Evolutionary conservation across 2,113 vertebrate species (phyloP).

Genomic region (Orycteropus afer): DNA sequence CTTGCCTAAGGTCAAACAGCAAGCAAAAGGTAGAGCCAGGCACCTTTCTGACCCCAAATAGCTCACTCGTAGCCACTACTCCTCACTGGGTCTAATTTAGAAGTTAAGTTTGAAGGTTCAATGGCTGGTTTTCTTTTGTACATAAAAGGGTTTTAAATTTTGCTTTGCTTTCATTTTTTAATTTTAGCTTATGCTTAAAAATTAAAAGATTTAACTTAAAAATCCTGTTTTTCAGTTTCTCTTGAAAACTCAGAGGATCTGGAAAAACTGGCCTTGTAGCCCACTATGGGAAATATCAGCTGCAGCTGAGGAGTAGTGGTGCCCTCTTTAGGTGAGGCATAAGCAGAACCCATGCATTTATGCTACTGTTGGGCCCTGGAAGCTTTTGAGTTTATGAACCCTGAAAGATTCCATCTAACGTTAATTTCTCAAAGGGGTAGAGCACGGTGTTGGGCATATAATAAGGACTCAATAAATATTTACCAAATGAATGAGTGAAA

Average conservation of each 20-base stretch:
- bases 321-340: not conserved
- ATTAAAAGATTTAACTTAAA: not conserved
- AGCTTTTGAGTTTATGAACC: not conserved
- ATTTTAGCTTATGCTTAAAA: not conserved
- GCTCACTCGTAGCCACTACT: not conserved
- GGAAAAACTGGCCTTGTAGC: not conserved
- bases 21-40: not conserved
- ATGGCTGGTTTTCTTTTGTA: not conserved
- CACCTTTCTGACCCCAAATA: not conserved
- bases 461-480: not conserved
- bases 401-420: not conserved
- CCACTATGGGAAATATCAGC: not conserved
- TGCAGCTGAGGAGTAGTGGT: not conserved
- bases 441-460: not conserved
- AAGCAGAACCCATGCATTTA: not conserved
- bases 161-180: not conserved
- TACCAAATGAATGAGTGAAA: not conserved
- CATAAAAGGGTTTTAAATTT: not conserved
- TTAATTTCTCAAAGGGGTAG: not conserved
- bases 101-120: not conserved
- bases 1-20: not conserved
- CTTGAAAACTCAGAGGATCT: conserved; percentile 19
- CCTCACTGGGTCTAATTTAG: not conserved
- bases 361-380: not conserved
- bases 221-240: not conserved